phyloP scores from a whole-genome alignment of 2,888 invertebrate species.

The Trissolcus brochymenae region DNA sequence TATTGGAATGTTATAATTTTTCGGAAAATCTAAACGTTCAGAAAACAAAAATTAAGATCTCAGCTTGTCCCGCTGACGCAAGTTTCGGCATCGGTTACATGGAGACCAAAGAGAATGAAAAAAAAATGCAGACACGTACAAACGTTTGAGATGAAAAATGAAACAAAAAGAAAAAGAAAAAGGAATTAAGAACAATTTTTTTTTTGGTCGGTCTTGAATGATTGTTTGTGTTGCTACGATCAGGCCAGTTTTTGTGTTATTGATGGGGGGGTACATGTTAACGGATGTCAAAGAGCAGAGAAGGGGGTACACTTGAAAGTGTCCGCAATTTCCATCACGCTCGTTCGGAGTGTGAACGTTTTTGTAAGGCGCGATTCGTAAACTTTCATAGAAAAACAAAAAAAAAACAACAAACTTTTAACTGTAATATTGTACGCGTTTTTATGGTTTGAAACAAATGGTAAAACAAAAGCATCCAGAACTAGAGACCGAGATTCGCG shows the following conservation, averaged over 20 bases:
- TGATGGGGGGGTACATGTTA: conserved; percentile 33
- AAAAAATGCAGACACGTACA: conserved; percentile 35
- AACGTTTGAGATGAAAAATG: conserved; percentile 31
- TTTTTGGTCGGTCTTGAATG: no score
- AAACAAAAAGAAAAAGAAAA: conserved; percentile 2
- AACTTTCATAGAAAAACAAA: conserved; percentile 37
- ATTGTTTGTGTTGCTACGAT: conserved; percentile 39
- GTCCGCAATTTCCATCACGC: conserved; percentile 13
- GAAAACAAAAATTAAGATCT: not conserved
- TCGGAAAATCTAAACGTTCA: no score
- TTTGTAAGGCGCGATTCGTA: conserved; percentile 44
- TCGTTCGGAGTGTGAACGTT: conserved; percentile 33
- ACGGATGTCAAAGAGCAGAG: conserved; percentile 19
- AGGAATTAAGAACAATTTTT: no score
- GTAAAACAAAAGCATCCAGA: conserved; percentile 17
- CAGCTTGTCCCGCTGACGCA: conserved; percentile 47
- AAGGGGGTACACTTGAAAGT: conserved; percentile 6
- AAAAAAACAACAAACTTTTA: conserved; percentile 1
- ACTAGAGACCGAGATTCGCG: conserved; percentile 40
- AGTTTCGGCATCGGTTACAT: conserved; percentile 41
- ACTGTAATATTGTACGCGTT: conserved; percentile 46
- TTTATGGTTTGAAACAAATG: conserved; percentile 29
- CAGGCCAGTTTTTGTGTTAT: conserved; percentile 51
- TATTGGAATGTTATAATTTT: not conserved
- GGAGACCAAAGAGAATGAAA: conserved; percentile 53